Base-by-base conservation (phyloP, 2,113 vertebrate species). In the Eurystomus gularis region DNA sequence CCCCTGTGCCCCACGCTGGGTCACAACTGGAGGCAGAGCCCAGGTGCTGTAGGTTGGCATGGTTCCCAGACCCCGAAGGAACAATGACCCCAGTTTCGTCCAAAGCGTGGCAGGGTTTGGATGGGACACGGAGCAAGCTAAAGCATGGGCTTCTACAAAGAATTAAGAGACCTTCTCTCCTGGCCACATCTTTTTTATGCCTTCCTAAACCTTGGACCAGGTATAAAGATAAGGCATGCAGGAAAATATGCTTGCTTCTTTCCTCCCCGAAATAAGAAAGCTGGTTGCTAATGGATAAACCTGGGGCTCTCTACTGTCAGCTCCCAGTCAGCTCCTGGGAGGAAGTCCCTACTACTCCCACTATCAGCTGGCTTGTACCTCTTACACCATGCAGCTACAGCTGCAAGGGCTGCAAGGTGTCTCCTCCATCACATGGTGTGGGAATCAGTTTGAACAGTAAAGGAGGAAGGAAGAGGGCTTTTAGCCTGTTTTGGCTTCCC, bases 341-440 rank as follows among this genome's bases (percentile, higher is more conserved):
- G 14, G 42, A 58, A 69, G 37, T 15, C 33, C 33, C 2, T 2
- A 26, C 10, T 51, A 26, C 10, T 51, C 33, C 72, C 23, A 6
- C 26, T 10, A 13, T 18, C 10, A 17, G 68, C 25, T 60, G 83
- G 78, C 48, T 68, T 48, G 40, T 24, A 42, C 3, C 55, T 37
- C n/a, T 69, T 37, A 52, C 5, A 20, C 25, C 49, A 46, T 6
- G 75, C 7, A 69, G 49, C 42, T 64, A 51, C 35, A 40, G 42
- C 15, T 6, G 3, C 24, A 46, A 39, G 28, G 33, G 40, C 42
- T 80, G 49, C 54, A 81, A 40, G 49, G 20, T 9, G 6, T 33
- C 37, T 64, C 29, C 24, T 54, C 33, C 29, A 31, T 9, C 49
- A 71, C 0, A 0, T 9, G 6, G 20, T 3, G 0, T 5, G 5